phyloP scores from a whole-genome alignment of 2,797 vertebrate species.

The Lerista edwardsae region DNA sequence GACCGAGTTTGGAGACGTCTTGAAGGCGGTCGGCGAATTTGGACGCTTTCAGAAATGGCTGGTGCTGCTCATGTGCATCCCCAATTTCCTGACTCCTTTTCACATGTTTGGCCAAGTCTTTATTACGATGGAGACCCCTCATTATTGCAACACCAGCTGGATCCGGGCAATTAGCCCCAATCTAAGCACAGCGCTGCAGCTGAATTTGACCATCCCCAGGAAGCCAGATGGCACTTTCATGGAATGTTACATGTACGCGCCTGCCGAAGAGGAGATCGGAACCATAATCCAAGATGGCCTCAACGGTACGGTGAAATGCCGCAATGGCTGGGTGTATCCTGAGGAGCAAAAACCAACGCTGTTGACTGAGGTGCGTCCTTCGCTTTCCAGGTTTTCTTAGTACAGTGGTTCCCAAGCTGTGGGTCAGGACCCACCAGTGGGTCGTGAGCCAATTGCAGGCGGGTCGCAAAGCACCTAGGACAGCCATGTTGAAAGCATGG shows the following conservation, averaged over 20 bases:
- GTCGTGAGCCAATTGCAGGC: too few relatives aligned
- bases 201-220: constrained; percentile 81
- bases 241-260: constrained; percentile 83
- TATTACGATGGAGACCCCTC: constrained; percentile 69
- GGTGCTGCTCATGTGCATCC: constrained; percentile 75
- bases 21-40: constrained; percentile 81
- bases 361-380: constrained; percentile 79
- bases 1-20: constrained; percentile 78
- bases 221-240: constrained; percentile 72
- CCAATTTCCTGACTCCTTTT: constrained; percentile 74
- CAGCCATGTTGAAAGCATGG: too few relatives aligned
- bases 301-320: constrained; percentile 78
- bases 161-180: constrained; percentile 75
- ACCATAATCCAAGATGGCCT: constrained; percentile 78
- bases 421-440: too few relatives aligned
- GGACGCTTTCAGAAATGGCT: constrained; percentile 84
- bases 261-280: constrained; percentile 77
- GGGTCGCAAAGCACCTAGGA: too few relatives aligned
- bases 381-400: background rate
- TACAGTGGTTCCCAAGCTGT: too few relatives aligned
- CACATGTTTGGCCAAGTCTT: constrained; percentile 82
- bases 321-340: constrained; percentile 80
- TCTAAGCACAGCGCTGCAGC: constrained; percentile 71
- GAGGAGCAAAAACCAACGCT: constrained; percentile 65
- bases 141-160: constrained; percentile 86